Percentiles rank a stretch among this genome's conserved stretches.
phyloP scores from a whole-genome alignment of 2,113 vertebrate species.

The Thomomys bottae region DNA sequence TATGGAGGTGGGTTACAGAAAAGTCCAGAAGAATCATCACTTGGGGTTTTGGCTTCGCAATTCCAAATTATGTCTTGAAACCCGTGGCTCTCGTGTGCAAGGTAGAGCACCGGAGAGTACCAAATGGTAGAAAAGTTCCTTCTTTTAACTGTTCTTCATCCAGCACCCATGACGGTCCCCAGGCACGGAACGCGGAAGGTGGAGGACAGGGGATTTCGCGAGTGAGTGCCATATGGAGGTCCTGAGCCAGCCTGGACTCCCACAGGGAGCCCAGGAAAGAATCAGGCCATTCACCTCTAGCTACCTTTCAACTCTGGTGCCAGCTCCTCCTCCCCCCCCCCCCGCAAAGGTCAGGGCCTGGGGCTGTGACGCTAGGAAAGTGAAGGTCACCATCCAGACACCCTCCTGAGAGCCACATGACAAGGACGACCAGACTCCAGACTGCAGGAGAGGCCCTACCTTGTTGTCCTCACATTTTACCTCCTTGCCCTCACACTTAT shows the following conservation, averaged over 20 bases:
- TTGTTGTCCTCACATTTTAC: no score
- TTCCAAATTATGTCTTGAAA: not conserved
- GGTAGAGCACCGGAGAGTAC: not conserved
- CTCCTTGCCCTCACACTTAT: no score
- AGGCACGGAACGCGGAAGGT: accelerated
- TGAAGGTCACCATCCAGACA: not conserved
- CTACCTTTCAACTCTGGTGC: not conserved
- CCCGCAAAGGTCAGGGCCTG: not conserved
- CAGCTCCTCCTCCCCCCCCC: no score
- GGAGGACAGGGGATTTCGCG: not conserved
- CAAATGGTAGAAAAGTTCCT: not conserved
- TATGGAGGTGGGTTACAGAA: not conserved
- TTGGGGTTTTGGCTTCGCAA: not conserved
- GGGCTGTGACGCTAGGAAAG: not conserved
- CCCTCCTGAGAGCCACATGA: accelerated
- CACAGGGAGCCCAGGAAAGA: no score
- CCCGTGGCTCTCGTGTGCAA: not conserved
- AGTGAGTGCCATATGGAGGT: not conserved
- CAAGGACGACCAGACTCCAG: no score
- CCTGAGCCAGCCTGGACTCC: not conserved
- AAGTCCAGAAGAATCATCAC: not conserved
- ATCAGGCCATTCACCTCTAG: accelerated
- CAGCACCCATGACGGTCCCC: accelerated
- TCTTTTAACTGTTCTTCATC: not conserved
- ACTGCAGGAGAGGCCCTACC: no score